A percentile compares a stretch with the other conserved stretches of the same genome.
phyloP scores from a whole-genome alignment of 2,113 vertebrate species.

The Struthio camelus region DNA sequence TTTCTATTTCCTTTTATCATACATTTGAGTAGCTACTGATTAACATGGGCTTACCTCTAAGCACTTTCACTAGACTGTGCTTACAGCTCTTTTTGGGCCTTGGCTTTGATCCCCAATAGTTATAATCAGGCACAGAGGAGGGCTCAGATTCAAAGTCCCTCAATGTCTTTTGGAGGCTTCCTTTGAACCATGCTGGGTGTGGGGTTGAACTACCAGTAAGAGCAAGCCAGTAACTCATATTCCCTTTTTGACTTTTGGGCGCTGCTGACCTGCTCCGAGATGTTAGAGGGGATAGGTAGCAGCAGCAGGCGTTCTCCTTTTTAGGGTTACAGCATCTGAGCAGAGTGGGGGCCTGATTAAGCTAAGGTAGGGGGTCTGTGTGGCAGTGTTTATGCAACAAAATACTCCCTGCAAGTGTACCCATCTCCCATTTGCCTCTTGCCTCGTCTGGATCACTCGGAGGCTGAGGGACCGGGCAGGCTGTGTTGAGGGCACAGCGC shows the following conservation, averaged over 20 bases:
- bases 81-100: neutral
- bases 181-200: neutral
- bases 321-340: fast-evolving
- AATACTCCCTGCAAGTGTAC: neutral
- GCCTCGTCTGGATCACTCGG: fast-evolving
- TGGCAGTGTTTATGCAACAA: neutral
- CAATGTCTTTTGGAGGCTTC: neutral
- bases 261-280: neutral
- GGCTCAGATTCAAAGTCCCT: neutral
- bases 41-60: neutral
- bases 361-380: neutral
- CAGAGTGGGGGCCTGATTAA: neutral
- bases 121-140: neutral
- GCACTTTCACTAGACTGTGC: neutral
- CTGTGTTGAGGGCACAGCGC: neutral
- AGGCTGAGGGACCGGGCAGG: neutral
- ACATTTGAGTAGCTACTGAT: neutral
- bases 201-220: neutral
- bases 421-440: neutral
- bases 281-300: neutral
- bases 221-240: neutral
- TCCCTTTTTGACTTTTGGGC: neutral
- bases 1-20: conserved; percentile 4
- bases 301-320: neutral
- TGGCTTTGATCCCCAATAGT: neutral